A percentile compares a stretch with the other conserved stretches of the same genome.
These are phyloP conservation scores for Hucho hucho DNA, from an alignment of 2,113 vertebrate genomes.

Conservation along the genomic window DNA sequence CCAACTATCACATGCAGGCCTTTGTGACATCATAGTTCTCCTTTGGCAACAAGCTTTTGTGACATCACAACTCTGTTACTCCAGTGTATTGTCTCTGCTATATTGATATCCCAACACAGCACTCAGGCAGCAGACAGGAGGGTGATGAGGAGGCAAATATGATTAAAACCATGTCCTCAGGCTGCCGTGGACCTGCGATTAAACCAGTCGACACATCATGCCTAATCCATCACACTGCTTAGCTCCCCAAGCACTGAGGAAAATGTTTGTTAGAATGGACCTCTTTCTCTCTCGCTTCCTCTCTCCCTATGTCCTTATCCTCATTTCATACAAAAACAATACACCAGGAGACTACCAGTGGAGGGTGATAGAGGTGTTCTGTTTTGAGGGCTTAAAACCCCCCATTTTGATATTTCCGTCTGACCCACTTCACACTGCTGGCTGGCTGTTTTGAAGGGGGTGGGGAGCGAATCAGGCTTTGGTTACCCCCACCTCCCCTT, in stretches of 20 bases:
- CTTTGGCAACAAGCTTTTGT: neutral
- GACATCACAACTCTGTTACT: neutral
- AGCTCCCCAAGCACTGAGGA: conserved; percentile 49
- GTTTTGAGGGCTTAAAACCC: neutral
- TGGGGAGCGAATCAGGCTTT: too few relatives aligned
- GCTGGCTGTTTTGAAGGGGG: too few relatives aligned
- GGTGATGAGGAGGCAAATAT: conserved; percentile 76
- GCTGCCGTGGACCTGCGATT: conserved; percentile 67
- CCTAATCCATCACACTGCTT: conserved; percentile 68
- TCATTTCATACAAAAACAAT: conserved; percentile 46
- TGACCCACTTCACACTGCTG: neutral
- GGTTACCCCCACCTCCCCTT: conserved; percentile 33
- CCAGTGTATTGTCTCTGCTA: neutral
- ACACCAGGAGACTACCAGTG: conserved; percentile 43
- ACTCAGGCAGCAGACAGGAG: conserved; percentile 57
- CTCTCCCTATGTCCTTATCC: conserved; percentile 24
- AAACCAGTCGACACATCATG: conserved; percentile 62
- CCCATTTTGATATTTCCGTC: too few relatives aligned
- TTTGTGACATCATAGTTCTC: neutral
- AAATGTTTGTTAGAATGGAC: conserved; percentile 34
- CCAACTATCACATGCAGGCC: neutral
- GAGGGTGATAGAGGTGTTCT: neutral
- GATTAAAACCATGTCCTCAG: conserved; percentile 71
- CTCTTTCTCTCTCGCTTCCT: conserved; percentile 13
- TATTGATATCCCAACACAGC: neutral